Percentiles rank a stretch among this genome's conserved stretches.
phyloP scores from a whole-genome alignment of 2,888 invertebrate species.

The Bhutanitis thaidina region DNA sequence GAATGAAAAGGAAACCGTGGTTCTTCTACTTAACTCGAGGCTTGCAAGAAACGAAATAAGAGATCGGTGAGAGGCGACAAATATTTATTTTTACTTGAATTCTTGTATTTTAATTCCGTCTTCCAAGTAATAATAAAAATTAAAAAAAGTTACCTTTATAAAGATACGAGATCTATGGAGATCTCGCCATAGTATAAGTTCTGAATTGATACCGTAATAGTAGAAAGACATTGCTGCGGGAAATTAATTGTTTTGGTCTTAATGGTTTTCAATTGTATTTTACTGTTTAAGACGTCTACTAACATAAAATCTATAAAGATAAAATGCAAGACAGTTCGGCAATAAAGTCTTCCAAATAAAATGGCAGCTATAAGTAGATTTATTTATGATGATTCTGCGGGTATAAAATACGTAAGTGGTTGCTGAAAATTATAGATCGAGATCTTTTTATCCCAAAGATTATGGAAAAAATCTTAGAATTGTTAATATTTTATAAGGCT shows the following conservation, averaged over 20 bases:
- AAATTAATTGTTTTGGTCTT: slow-evolving; percentile 14
- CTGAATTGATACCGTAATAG: neutral
- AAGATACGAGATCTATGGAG: neutral
- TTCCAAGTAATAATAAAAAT: slow-evolving; percentile 6
- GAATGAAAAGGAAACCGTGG: slow-evolving; percentile 26
- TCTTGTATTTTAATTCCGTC: slow-evolving; percentile 5
- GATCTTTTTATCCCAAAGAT: neutral
- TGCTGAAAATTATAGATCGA: neutral
- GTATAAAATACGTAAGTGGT: slow-evolving; percentile 16
- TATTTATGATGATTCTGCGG: slow-evolving; percentile 6
- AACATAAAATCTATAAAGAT: neutral
- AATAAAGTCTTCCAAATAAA: neutral
- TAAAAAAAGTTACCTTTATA: slow-evolving; percentile 12
- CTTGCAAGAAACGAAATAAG: slow-evolving; percentile 30
- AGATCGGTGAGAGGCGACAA: slow-evolving; percentile 9
- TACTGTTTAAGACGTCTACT: neutral
- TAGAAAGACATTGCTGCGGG: slow-evolving; percentile 16
- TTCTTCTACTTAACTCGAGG: slow-evolving; percentile 48
- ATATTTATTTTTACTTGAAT: neutral
- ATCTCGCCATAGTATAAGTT: slow-evolving; percentile 10
- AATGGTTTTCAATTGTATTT: slow-evolving; percentile 9
- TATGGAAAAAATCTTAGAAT: neutral
- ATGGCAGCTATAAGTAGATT: slow-evolving; percentile 19
- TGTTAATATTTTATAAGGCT: slow-evolving; percentile 48
- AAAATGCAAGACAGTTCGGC: too few species aligned